These are phyloP conservation scores for Marcusenius ussheri DNA, from an alignment of 2,113 vertebrate genomes.

Conservation along the genomic window DNA sequence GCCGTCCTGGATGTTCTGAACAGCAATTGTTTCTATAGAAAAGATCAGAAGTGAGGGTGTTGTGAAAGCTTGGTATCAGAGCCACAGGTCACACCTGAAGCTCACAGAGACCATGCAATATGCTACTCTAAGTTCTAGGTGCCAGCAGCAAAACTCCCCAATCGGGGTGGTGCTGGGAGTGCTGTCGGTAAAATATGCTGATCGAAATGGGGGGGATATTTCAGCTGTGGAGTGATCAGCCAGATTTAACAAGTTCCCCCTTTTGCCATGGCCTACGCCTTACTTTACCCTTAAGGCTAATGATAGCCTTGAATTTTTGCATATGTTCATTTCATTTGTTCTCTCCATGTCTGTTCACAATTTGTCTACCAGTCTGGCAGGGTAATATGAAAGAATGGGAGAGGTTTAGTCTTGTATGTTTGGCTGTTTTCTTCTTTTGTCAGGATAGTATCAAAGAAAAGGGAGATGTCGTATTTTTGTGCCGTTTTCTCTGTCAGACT, in stretches of 20 bases:
- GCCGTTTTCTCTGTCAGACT: neutral
- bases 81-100: neutral
- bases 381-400: neutral
- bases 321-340: neutral
- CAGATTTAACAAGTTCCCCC: neutral
- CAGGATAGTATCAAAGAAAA: too few relatives aligned
- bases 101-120: neutral
- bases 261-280: neutral
- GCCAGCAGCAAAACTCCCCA: neutral
- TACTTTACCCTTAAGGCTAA: neutral
- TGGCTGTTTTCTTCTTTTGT: too few relatives aligned
- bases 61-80: neutral
- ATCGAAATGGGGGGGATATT: neutral
- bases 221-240: neutral
- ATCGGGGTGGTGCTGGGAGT: neutral
- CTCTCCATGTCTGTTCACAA: neutral
- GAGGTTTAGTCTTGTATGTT: too few relatives aligned
- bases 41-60: neutral
- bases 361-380: neutral
- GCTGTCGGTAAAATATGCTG: neutral
- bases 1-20: neutral
- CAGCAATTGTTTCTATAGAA: neutral
- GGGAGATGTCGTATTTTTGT: neutral
- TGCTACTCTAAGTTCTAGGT: neutral
- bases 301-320: neutral